Percentiles rank a stretch among this genome's conserved stretches.
Conservation (phyloP, 2,888 invertebrate species). For the Omphaloscelis lunosa region DNA sequence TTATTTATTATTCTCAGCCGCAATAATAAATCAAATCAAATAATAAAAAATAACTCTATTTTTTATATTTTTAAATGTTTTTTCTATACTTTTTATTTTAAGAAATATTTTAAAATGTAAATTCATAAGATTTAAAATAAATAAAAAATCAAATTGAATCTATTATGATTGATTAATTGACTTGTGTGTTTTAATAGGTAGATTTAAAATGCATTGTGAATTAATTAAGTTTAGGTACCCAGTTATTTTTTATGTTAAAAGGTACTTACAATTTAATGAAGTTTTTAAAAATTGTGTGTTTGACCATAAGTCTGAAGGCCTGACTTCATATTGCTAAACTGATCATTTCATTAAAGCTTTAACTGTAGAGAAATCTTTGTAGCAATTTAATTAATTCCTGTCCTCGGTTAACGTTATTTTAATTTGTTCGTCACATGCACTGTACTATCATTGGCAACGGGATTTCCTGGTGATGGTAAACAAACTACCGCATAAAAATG, state of each 20-base stretch:
- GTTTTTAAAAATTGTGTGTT: background rate
- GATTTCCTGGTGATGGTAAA: conserved; percentile 36
- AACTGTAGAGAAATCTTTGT: background rate
- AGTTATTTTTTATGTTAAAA: background rate
- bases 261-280: background rate
- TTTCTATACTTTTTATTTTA: too few species aligned
- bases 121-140: too few species aligned
- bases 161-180: background rate
- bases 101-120: too few species aligned
- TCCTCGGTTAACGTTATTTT: conserved; percentile 17
- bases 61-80: too few species aligned
- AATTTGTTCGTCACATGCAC: conserved; percentile 21
- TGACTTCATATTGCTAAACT: too few species aligned
- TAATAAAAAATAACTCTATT: too few species aligned
- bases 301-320: background rate
- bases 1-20: background rate
- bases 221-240: background rate
- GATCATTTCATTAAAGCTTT: background rate
- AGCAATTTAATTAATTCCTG: conserved; percentile 6
- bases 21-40: background rate
- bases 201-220: background rate
- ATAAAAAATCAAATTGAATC: too few species aligned
- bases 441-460: conserved; percentile 43
- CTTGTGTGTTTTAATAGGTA: background rate
- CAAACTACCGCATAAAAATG: conserved; percentile 40